These are phyloP conservation scores for Enteromius trimaculatus DNA, from an alignment of 2,797 vertebrate genomes.

Conservation along the genomic window DNA sequence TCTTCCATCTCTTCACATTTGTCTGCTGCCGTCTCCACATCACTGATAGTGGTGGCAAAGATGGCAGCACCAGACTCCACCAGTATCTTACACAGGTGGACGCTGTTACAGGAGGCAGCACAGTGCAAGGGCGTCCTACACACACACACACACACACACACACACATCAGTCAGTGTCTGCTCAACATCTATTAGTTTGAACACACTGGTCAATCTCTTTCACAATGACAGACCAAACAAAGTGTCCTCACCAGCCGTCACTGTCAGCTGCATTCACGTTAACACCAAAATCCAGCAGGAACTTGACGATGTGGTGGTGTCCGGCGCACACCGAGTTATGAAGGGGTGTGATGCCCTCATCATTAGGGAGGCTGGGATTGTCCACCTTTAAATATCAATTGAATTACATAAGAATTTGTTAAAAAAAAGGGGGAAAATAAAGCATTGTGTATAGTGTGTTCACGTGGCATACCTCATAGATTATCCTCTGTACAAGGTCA, in stretches of 20 bases:
- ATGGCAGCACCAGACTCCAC: constrained; percentile 98
- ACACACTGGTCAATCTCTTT: neutral
- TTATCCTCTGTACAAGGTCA: constrained; percentile 96
- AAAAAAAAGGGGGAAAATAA: neutral
- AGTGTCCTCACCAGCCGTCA: constrained; percentile 90
- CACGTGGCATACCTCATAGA: constrained; percentile 86
- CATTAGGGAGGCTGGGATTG: constrained; percentile 96
- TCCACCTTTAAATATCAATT: constrained; percentile 82
- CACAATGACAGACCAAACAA: neutral
- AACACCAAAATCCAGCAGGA: constrained; percentile 97
- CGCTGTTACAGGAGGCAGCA: constrained; percentile 97
- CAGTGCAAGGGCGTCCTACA: constrained; percentile 96
- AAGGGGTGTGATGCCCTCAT: constrained; percentile 96
- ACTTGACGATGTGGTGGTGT: constrained; percentile 97
- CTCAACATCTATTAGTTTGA: neutral
- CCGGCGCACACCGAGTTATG: constrained; percentile 97
- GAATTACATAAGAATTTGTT: neutral
- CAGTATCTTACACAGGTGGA: constrained; percentile 95
- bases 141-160: constrained; percentile 5
- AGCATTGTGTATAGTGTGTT: neutral
- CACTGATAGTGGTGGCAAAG: constrained; percentile 97
- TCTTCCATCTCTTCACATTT: constrained; percentile 99
- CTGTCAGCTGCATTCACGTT: constrained; percentile 98
- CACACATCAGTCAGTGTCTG: neutral
- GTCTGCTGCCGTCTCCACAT: constrained; percentile 96